Evolutionary conservation across 2,113 vertebrate species (phyloP).

Genomic region (Empidonax traillii): DNA sequence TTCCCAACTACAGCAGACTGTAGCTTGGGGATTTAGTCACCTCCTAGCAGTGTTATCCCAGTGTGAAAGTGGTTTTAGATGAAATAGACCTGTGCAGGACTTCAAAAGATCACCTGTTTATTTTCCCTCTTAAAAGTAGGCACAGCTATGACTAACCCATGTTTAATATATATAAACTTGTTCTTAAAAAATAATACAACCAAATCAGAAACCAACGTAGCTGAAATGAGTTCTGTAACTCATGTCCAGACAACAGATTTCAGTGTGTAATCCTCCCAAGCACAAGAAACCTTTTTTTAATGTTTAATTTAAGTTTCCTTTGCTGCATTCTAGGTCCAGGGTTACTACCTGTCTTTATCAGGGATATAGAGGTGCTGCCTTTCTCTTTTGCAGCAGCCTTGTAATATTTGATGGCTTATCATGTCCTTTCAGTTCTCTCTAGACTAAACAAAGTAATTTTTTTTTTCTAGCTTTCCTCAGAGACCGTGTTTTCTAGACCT

Average conservation of each 20-base stretch:
- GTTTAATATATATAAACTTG: neutral
- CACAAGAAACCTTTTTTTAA: neutral
- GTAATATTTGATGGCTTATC: neutral
- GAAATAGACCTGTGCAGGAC: neutral
- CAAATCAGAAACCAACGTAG: neutral
- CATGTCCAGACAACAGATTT: neutral
- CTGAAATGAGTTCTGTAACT: neutral
- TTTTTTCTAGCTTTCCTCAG: neutral
- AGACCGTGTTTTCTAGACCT: neutral
- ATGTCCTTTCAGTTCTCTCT: neutral
- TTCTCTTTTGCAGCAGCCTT: neutral
- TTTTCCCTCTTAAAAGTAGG: neutral
- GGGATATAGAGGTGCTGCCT: neutral
- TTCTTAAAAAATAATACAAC: neutral
- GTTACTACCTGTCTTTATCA: neutral
- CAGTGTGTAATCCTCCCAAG: neutral
- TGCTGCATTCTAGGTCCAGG: neutral
- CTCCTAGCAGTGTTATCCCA: neutral
- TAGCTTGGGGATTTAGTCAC: neutral
- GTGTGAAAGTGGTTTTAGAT: neutral
- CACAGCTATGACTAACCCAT: neutral
- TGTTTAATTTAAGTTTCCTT: neutral
- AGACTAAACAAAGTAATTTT: neutral
- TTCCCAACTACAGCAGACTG: neutral
- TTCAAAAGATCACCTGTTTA: neutral